Percentiles rank a stretch among this genome's conserved stretches.
Evolutionary conservation across 2,888 invertebrate genomes (phyloP).

Genomic region (Acronicta psi): DNA sequence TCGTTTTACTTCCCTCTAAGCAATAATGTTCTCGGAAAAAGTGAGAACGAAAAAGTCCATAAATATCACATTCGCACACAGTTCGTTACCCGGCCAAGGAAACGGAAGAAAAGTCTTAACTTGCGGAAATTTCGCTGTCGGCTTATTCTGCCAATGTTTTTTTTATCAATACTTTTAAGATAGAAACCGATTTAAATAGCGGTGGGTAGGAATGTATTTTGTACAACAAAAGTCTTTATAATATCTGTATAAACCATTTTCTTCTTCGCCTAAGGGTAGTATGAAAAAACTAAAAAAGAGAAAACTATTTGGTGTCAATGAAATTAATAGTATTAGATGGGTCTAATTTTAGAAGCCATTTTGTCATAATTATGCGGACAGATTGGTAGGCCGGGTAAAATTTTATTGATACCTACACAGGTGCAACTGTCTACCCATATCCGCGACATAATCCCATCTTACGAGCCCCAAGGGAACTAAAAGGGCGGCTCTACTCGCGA

Average conservation of each 20-base stretch:
- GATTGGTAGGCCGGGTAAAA: constrained; percentile 23
- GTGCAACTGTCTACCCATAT: constrained; percentile 29
- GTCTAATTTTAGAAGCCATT: not conserved
- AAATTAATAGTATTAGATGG: no score
- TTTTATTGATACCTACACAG: constrained; percentile 35
- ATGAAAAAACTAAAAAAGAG: no score
- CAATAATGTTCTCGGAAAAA: constrained; percentile 64
- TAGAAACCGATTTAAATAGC: constrained; percentile 22
- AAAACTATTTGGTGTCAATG: no score
- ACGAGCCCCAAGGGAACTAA: constrained; percentile 40
- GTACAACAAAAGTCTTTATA: no score
- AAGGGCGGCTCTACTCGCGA: constrained; percentile 19
- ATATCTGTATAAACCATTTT: no score
- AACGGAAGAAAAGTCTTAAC: constrained; percentile 61
- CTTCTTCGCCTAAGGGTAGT: not conserved
- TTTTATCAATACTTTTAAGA: constrained; percentile 44
- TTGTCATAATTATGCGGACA: constrained; percentile 21
- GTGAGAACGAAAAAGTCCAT: constrained; percentile 60
- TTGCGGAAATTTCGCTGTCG: constrained; percentile 51
- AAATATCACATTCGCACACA: constrained; percentile 66
- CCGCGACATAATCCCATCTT: constrained; percentile 37
- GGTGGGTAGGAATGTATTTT: not conserved
- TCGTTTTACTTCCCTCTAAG: constrained; percentile 55
- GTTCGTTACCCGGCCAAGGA: constrained; percentile 67
- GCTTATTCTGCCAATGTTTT: constrained; percentile 50